These are phyloP conservation scores for Lepeophtheirus nordmannii DNA, from an alignment of 2,888 invertebrate genomes.

Conservation along the genomic window DNA sequence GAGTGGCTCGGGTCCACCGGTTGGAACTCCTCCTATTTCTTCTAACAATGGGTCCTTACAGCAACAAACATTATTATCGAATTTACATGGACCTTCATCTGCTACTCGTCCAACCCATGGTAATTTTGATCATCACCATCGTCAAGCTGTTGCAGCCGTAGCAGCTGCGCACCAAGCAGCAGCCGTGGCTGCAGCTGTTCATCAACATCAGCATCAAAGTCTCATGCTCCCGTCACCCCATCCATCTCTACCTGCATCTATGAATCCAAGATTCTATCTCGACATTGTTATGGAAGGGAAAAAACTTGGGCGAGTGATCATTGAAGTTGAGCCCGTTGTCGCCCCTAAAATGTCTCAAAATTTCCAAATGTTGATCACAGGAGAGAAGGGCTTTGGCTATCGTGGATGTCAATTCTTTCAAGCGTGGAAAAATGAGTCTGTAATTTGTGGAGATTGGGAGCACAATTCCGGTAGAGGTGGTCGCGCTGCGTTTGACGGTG, in stretches of 20 bases:
- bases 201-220: slow-evolving; percentile 24
- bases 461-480: slow-evolving; percentile 64
- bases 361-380: slow-evolving; percentile 52
- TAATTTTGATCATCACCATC: too few species aligned
- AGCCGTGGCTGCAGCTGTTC: slow-evolving; percentile 12
- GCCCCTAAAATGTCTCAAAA: slow-evolving; percentile 67
- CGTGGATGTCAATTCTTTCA: slow-evolving; percentile 65
- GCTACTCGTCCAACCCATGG: too few species aligned
- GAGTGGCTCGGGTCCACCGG: too few species aligned
- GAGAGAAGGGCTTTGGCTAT: slow-evolving; percentile 57
- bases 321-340: slow-evolving; percentile 57
- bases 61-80: too few species aligned
- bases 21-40: too few species aligned
- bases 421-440: slow-evolving; percentile 65
- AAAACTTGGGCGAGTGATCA: slow-evolving; percentile 52
- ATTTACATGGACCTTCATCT: too few species aligned
- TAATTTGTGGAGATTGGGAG: slow-evolving; percentile 60
- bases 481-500: slow-evolving; percentile 56
- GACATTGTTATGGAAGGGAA: slow-evolving; percentile 57
- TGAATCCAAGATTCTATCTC: slow-evolving; percentile 46
- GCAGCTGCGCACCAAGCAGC: not conserved
- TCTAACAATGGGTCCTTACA: too few species aligned
- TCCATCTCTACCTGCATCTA: slow-evolving; percentile 28
- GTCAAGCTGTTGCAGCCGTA: not conserved
- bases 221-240: too few species aligned